Conservation (phyloP, 37 sponge, comb jelly and placozoan genomes). For the Petrosia ficiformis region DNA sequence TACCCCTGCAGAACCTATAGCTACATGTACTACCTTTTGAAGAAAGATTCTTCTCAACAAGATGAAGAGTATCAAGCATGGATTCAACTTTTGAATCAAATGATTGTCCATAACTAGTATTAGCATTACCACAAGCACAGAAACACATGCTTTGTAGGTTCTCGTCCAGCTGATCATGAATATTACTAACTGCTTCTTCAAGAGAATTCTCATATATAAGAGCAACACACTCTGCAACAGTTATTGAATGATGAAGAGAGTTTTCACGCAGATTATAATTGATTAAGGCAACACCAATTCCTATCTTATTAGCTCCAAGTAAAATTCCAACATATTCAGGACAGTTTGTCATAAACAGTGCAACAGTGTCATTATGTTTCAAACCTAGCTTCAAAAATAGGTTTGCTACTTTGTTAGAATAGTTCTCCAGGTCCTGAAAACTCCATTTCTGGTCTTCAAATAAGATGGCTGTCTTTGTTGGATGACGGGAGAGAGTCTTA, state of each 20-base stretch:
- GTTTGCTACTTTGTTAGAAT: conserved; percentile 41
- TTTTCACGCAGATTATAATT: conserved; percentile 70
- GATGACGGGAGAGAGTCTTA: conserved; percentile 36
- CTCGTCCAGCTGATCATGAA: neutral
- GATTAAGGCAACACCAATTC: conserved; percentile 59
- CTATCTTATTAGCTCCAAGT: conserved; percentile 62
- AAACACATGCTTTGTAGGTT: neutral
- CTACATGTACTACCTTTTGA: too few relatives aligned
- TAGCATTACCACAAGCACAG: neutral
- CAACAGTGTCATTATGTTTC: conserved; percentile 57
- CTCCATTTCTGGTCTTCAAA: conserved; percentile 61
- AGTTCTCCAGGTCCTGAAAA: conserved; percentile 42
- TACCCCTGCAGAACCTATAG: too few relatives aligned
- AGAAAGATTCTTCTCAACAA: too few relatives aligned
- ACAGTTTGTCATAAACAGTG: conserved; percentile 60
- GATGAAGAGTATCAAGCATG: neutral
- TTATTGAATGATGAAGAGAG: conserved; percentile 64
- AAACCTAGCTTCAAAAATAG: conserved; percentile 34
- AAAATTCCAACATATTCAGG: conserved; percentile 71
- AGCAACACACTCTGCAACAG: conserved; percentile 34
- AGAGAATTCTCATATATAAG: conserved; percentile 17
- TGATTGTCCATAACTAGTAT: neutral
- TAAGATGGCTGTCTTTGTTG: conserved; percentile 50
- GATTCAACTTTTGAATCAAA: neutral
- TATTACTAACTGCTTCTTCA: neutral